phyloP scores from a whole-genome alignment of 2,113 vertebrate genomes.

The Ptyas mucosa region DNA sequence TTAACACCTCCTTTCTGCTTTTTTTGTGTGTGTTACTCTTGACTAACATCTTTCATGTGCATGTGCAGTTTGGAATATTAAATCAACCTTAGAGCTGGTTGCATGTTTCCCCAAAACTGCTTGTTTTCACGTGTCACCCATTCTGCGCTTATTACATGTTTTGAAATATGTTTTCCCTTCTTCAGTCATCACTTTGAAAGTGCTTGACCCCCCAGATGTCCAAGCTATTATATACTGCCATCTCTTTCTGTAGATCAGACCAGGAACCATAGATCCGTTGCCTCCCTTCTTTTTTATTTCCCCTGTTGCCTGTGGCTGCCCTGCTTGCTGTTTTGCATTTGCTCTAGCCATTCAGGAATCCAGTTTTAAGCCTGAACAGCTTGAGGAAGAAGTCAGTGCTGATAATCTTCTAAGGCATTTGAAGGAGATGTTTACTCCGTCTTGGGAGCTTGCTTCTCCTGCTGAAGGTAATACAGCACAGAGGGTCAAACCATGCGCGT shows the following conservation, averaged over 20 bases:
- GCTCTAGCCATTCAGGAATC: conserved; percentile 67
- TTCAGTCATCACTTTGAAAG: background rate
- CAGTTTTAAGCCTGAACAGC: conserved; percentile 63
- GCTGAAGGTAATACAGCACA: conserved; percentile 71
- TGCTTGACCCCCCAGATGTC: background rate
- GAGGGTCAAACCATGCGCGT: conserved; percentile 39
- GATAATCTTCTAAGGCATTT: conserved; percentile 77
- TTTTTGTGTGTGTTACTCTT: background rate
- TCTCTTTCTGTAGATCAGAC: background rate
- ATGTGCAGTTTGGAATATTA: background rate
- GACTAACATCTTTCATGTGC: background rate
- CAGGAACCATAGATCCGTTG: background rate
- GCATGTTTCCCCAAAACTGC: background rate
- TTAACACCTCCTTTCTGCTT: background rate
- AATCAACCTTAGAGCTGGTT: background rate
- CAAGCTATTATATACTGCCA: background rate
- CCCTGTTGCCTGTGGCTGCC: conserved; percentile 28
- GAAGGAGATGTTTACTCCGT: conserved; percentile 76
- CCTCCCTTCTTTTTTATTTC: conserved; percentile 16
- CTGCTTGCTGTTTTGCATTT: conserved; percentile 54
- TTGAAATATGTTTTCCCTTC: background rate
- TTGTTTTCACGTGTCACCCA: accelerated
- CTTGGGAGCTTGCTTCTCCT: conserved; percentile 74
- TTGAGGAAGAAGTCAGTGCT: conserved; percentile 71
- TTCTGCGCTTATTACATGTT: conserved; percentile 6